Evolutionary conservation across 2,797 vertebrate species (phyloP), one percentile per base, ranked within the genome.

Genomic region (Halcyon badia): DNA sequence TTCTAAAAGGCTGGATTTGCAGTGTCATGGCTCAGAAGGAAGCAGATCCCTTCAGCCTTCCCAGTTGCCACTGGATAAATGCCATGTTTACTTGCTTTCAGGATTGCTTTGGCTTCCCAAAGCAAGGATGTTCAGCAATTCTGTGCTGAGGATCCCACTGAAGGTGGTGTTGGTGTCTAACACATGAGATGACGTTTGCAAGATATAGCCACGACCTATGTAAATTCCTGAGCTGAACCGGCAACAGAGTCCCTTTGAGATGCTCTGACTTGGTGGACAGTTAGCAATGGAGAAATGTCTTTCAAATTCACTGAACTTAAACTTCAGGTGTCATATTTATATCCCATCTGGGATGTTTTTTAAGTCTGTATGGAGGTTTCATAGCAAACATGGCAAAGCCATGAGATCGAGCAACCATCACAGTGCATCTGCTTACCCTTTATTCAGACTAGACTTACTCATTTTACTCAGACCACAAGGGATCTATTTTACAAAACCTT

Each of bases 151-250:
- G 37, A 65, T 28, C 61, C 41, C 54, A 18, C 41, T 28, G 24
- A 31, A 61, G 41, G 10, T 72, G 16, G 10, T 0, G 0, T 24
- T 57, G 16, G 25, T 84, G 3, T 68, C 15, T 60, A 24, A 33
- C 2, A 19, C 2, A 1, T 13, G 42, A 88, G 39, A 25, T 72
- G n/a, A 30, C 7, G 0, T 83, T 81, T 65, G 46, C 22, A 30
- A 21, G 64, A 22, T 57, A 21, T 12, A 54, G 11, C 25, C 22
- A 18, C 25, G 44, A 44, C 10, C 12, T 62, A 1, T 26, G 20
- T 18, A 10, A 51, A 65, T 42, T 18, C 87, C 52, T 65, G 79
- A 61, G 31, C 26, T 86, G 60, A 64, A 46, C 13, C 46, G 69
- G 10, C 4, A 1, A 12, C 5, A 14, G 17, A 52, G 31, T 57